Evolutionary conservation across 2,797 vertebrate species (phyloP).

Genomic region (Dromococcyx pavoninus): DNA sequence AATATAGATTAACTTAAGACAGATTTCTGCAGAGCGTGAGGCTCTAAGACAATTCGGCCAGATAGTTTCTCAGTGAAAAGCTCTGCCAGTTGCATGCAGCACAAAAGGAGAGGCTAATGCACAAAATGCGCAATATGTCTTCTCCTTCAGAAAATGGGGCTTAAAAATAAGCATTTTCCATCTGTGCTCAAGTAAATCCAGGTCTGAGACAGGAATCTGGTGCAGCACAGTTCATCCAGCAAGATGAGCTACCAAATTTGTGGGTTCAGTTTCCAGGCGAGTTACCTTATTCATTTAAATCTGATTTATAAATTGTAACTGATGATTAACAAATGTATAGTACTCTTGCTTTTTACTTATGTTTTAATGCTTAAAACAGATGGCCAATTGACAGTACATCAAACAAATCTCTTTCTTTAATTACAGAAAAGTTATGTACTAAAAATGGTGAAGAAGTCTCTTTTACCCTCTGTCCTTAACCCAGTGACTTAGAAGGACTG

Average conservation of each 20-base stretch:
- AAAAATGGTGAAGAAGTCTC: background rate
- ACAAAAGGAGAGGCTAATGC: background rate
- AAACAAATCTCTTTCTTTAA: background rate
- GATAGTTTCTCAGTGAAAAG: slow-evolving; percentile 3
- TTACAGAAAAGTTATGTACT: background rate
- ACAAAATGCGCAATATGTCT: background rate
- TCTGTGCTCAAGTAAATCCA: slow-evolving; percentile 2
- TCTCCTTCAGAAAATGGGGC: background rate
- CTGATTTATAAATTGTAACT: background rate
- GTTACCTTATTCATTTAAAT: background rate
- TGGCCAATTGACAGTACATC: background rate
- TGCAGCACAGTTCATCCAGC: background rate
- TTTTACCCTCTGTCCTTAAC: background rate
- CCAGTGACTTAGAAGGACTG: background rate
- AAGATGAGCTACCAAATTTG: background rate
- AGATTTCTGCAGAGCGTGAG: slow-evolving; percentile 10
- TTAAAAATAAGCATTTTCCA: slow-evolving; percentile 17
- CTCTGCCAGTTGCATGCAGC: background rate
- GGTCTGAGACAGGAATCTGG: background rate
- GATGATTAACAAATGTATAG: background rate
- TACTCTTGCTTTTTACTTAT: background rate
- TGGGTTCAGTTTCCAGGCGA: background rate
- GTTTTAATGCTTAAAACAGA: background rate
- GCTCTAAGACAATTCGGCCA: slow-evolving; percentile 17
- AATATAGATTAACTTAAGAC: slow-evolving; percentile 30